Base-by-base conservation (phyloP, 2,888 invertebrate species). In the Perizoma flavofasciatum region DNA sequence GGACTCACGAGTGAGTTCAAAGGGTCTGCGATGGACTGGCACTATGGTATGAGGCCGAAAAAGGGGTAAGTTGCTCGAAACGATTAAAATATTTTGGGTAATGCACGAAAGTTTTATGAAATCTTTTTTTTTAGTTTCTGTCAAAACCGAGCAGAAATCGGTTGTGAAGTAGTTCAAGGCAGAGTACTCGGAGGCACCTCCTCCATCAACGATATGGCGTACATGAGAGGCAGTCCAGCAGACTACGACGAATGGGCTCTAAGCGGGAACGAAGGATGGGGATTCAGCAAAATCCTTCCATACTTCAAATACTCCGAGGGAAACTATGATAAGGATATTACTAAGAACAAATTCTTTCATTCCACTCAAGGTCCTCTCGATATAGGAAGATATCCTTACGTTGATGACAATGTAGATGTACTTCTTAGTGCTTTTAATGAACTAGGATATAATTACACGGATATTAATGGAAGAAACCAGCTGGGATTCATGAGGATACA, bases 291-390 rank as follows among this genome's bases (percentile, higher is more conserved):
- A 69, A 74, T 92, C 5, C 75, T 92, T 0, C 89, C 89, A 8
- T 92, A 83, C 72, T 92, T 90, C 69, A 92, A 91, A 70, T 88
- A 92, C 64, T 92, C 92, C 1, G 92, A 92, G 78, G 89, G 90
- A 63, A 92, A 91, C 69, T 91, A 89, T 50, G 90, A 92, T 62
- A 89, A 85, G 65, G 92, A 91, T 57, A 88, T 92, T 61, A 81
- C 80, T 22, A 90, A 86, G 69, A 89, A 91, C 65, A 88, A 84
- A 68, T 76, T 81, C 49, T 89, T 84, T 66, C 92, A 92, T 69
- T 90, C 92, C 5, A 86, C 86, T 0, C 85, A 88, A 75, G 92
- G 92, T 7, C 90, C 92, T 2, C 70, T 92, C 5, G 92, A 92
- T 64, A 83, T 92, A 3, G 92, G 90, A 10, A 75, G 91, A 39